A percentile compares a stretch with the other conserved stretches of the same genome.
phyloP scores from a whole-genome alignment of 2,113 vertebrate genomes.

The Mirounga angustirostris region DNA sequence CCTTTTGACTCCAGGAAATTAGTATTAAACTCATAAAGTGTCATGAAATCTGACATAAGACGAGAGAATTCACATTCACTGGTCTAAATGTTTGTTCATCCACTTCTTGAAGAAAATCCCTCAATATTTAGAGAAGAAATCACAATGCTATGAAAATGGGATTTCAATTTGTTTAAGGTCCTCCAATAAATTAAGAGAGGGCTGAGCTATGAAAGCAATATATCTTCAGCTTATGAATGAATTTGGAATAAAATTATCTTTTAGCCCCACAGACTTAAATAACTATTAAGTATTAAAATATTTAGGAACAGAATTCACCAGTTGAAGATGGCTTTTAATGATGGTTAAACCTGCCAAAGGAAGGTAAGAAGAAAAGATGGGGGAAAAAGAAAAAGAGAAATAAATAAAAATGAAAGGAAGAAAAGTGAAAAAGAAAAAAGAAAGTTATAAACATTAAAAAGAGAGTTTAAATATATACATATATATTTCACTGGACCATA shows the following conservation, averaged over 20 bases:
- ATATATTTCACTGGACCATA: neutral
- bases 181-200: neutral
- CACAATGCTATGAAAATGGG: neutral
- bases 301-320: neutral
- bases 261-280: neutral
- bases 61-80: neutral
- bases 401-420: neutral
- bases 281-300: neutral
- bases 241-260: neutral
- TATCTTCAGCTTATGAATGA: neutral
- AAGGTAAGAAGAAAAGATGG: neutral
- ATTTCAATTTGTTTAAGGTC: neutral
- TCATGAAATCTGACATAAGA: slow-evolving; percentile 8
- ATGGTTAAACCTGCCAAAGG: neutral
- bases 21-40: neutral
- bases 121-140: slow-evolving; percentile 5
- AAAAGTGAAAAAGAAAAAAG: neutral
- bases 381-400: neutral
- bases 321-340: neutral
- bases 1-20: neutral
- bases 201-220: neutral
- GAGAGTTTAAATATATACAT: neutral
- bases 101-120: neutral
- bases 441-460: neutral
- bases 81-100: neutral